Evolutionary conservation across 1,140 invertebrate species (phyloP).

Genomic region (Heliconius himera): DNA sequence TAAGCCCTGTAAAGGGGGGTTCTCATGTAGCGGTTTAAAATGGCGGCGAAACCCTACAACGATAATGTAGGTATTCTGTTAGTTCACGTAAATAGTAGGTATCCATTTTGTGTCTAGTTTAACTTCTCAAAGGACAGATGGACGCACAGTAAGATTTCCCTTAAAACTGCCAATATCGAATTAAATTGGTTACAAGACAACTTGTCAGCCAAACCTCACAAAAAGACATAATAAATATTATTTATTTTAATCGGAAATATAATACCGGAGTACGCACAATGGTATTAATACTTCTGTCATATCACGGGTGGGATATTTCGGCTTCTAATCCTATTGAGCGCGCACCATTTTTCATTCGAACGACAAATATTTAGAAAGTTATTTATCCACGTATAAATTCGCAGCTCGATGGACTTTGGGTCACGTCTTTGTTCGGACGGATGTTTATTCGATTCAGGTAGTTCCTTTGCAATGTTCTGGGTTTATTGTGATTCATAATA

Average conservation of each 20-base stretch:
- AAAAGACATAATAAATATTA: slow-evolving; percentile 40
- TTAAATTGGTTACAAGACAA: not conserved
- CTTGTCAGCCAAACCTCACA: slow-evolving; percentile 9
- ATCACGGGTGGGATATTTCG: slow-evolving; percentile 72
- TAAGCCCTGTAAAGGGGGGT: slow-evolving; percentile 1
- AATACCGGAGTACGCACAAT: slow-evolving; percentile 61
- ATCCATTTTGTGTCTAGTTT: not conserved
- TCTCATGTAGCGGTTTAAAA: not conserved
- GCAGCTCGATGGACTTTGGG: slow-evolving; percentile 58
- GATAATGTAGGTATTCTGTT: not conserved
- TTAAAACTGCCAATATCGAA: not conserved
- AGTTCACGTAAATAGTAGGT: not conserved
- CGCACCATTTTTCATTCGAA: slow-evolving; percentile 75
- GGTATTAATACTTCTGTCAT: slow-evolving; percentile 62
- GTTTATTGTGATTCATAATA: not conserved
- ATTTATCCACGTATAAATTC: slow-evolving; percentile 69
- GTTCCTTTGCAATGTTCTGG: slow-evolving; percentile 36
- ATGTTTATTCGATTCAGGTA: slow-evolving; percentile 77
- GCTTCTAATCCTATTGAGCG: slow-evolving; percentile 75
- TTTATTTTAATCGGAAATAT: slow-evolving; percentile 60
- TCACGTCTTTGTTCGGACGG: slow-evolving; percentile 61
- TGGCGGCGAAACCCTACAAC: slow-evolving; percentile 1
- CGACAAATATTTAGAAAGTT: slow-evolving; percentile 80
- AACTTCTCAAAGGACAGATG: not conserved
- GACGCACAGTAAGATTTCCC: not conserved